phyloP scores from a whole-genome alignment of 1,140 invertebrate genomes.

The Hormaphis cornu region DNA sequence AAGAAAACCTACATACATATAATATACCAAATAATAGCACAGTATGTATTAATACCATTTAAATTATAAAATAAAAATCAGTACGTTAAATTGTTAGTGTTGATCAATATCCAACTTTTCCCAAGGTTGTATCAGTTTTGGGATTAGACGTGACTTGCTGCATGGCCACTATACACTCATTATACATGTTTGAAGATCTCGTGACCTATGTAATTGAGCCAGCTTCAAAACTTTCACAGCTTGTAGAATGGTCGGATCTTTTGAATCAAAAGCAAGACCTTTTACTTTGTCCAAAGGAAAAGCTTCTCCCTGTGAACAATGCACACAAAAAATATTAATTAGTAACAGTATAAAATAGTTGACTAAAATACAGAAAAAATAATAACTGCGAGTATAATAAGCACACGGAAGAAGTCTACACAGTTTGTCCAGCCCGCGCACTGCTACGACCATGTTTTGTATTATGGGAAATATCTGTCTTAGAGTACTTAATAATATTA shows the following conservation, averaged over 20 bases:
- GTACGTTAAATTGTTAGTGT: too few species aligned
- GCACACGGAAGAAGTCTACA: too few species aligned
- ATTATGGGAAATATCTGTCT: too few species aligned
- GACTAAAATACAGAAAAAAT: too few species aligned
- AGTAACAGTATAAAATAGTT: neutral
- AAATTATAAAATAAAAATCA: too few species aligned
- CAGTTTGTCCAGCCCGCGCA: too few species aligned
- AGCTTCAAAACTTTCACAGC: constrained; percentile 75
- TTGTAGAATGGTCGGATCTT: constrained; percentile 61
- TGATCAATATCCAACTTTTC: constrained; percentile 72
- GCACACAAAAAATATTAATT: neutral
- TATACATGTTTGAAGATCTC: constrained; percentile 90
- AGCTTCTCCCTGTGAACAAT: constrained; percentile 50
- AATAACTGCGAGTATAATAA: too few species aligned
- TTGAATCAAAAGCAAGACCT: constrained; percentile 57
- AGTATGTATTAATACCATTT: too few species aligned
- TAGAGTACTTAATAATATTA: too few species aligned
- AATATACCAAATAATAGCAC: too few species aligned
- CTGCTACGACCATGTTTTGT: too few species aligned
- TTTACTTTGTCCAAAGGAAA: constrained; percentile 55
- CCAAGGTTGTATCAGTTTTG: constrained; percentile 88
- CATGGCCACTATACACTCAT: constrained; percentile 83
- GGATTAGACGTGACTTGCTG: constrained; percentile 92
- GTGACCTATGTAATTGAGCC: constrained; percentile 80
- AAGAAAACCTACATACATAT: too few species aligned